Conservation (phyloP, 2,888 invertebrate species). For the Macrophya annulata region DNA sequence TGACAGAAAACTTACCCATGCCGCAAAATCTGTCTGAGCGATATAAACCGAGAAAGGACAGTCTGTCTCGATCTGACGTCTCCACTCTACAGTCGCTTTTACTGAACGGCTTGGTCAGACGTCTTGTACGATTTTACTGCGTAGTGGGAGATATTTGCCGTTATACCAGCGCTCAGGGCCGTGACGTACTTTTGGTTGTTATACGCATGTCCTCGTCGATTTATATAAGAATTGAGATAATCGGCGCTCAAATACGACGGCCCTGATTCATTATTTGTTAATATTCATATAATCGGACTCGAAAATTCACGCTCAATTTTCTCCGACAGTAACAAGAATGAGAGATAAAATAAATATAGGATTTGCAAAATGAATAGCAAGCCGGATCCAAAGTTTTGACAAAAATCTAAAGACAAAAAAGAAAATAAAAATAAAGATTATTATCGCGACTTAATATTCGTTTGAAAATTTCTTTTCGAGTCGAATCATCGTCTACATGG, state of each 20-base stretch:
- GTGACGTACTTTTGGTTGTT: slow-evolving; percentile 29
- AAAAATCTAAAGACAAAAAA: no score
- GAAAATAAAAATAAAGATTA: no score
- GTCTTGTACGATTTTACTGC: slow-evolving; percentile 33
- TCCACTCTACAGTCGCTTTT: not conserved
- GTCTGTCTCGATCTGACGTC: slow-evolving; percentile 8
- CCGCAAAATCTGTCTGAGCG: not conserved
- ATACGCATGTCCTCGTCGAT: not conserved
- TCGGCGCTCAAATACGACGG: not conserved
- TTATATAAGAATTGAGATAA: not conserved
- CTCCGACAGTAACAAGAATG: not conserved
- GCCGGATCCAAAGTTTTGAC: not conserved
- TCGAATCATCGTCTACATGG: not conserved
- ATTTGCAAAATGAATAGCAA: not conserved
- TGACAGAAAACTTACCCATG: slow-evolving; percentile 28
- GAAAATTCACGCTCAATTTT: not conserved
- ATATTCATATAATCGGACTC: not conserved
- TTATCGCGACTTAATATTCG: not conserved
- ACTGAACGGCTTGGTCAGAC: slow-evolving; percentile 28
- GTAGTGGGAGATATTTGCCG: slow-evolving; percentile 51
- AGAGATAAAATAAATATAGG: not conserved
- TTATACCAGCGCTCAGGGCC: slow-evolving; percentile 46
- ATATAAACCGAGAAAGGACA: not conserved
- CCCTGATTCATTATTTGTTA: not conserved
- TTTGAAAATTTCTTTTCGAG: not conserved